A percentile compares a stretch with the other conserved stretches of the same genome.
phyloP scores from a whole-genome alignment of 1,140 invertebrate species.

The Aphaenogaster floridana region DNA sequence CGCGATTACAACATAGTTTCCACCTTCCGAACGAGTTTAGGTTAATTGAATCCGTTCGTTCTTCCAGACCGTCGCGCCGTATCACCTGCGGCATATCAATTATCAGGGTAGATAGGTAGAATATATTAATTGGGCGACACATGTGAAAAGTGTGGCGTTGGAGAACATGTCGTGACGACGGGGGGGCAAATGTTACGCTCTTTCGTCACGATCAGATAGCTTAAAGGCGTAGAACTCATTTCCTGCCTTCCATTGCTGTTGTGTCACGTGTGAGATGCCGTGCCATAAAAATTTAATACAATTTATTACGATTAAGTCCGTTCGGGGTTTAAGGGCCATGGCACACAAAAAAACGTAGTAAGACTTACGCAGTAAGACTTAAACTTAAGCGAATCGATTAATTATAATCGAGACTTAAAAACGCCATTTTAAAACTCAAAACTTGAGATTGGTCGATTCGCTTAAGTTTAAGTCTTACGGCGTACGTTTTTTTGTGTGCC shows the following conservation, averaged over 20 bases:
- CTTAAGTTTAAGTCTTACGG: too few species aligned
- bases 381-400: too few species aligned
- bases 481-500: too few species aligned
- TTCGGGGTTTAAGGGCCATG: background rate
- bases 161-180: constrained; percentile 56
- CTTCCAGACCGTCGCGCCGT: constrained; percentile 75
- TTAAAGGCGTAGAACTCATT: constrained; percentile 43
- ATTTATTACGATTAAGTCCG: constrained; percentile 17
- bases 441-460: too few species aligned
- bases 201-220: constrained; percentile 61
- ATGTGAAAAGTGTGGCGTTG: constrained; percentile 63
- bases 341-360: too few species aligned
- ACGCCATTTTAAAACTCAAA: too few species aligned
- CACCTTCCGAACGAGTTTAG: constrained; percentile 34
- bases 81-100: constrained; percentile 61
- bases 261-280: constrained; percentile 31
- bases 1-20: background rate
- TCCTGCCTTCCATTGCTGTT: constrained; percentile 10
- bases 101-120: constrained; percentile 75
- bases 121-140: constrained; percentile 80
- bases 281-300: constrained; percentile 35
- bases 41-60: constrained; percentile 75
- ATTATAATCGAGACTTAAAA: too few species aligned
- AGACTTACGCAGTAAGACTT: too few species aligned
- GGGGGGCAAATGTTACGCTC: constrained; percentile 38